Base-by-base conservation (phyloP, 2,113 vertebrate species). In the Daphoenositta chrysoptera region DNA sequence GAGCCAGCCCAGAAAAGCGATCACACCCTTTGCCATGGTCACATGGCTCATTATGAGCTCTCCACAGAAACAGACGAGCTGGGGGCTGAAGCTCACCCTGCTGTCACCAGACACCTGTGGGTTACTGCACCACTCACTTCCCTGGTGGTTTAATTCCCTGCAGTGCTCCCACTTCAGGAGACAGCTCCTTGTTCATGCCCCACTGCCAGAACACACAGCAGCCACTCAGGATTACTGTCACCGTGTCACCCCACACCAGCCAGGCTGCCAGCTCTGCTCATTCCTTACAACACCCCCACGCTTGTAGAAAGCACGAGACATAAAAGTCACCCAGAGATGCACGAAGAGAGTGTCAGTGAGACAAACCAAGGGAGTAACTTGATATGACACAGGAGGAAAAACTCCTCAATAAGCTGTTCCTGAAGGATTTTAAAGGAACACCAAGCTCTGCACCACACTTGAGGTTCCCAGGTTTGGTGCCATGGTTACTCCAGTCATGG, bases 131-230 rank as follows among this genome's bases (percentile, higher is more conserved):
- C n/a, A 4, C 24, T 13, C 83, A 10, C 68, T 37, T 1, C 37
- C 45, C 54, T 3, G 31, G 15, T 1, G 1, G 4, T 11, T 23
- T 11, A 11, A 61, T 57, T 60, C 69, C 40, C 71, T 33, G 47
- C 26, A 1, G 6, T 0, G 18, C 26, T 31, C 73, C 71, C 27
- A 2, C n/a, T n/a, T 10, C 11, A 5, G 1, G 2, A 78, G 13
- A 5, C 21, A 3, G 21, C 31, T 16, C n/a, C 54, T 39, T 10
- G 42, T 22, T 58, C 42, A 6, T 6, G 42, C 51, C 44, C 76
- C 39, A 0, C 5, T 35, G 64, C 56, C 65, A 71, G 57, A 64
- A 47, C 65, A 24, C 2, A 5, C 33, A 7, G 10, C 47, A 94
- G 35, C 64, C 3, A 3, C 77, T 68, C 40, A 2, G 4, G 2